Evolutionary conservation across 2,113 vertebrate species (phyloP).

Genomic region (Turnix velox): DNA sequence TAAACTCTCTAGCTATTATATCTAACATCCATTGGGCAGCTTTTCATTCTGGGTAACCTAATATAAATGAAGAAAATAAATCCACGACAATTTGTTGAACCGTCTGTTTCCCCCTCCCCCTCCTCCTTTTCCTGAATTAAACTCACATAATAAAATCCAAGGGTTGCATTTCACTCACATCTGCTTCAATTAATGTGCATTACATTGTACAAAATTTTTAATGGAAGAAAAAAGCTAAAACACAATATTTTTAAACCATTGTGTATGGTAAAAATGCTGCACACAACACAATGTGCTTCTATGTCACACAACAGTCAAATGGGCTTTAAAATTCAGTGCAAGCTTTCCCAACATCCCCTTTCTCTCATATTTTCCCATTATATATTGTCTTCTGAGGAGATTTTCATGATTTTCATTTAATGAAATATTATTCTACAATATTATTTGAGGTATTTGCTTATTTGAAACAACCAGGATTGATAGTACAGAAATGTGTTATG

Average conservation of each 20-base stretch:
- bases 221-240: background rate
- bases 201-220: background rate
- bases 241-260: background rate
- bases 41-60: constrained; percentile 45
- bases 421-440: background rate
- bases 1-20: constrained; percentile 57
- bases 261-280: background rate
- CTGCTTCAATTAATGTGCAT: background rate
- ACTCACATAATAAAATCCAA: constrained; percentile 23
- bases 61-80: constrained; percentile 65
- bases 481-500: background rate
- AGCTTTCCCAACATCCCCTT: background rate
- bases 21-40: constrained; percentile 45
- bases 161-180: background rate
- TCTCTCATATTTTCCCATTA: background rate
- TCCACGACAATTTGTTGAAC: constrained; percentile 53
- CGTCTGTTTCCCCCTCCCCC: background rate
- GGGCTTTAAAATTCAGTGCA: background rate
- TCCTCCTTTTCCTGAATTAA: background rate
- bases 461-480: background rate
- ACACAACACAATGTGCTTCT: background rate
- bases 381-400: background rate
- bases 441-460: background rate
- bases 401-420: background rate
- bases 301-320: background rate